Evolutionary conservation across 2,888 invertebrate species (phyloP).

Genomic region (Stramonita haemastoma): DNA sequence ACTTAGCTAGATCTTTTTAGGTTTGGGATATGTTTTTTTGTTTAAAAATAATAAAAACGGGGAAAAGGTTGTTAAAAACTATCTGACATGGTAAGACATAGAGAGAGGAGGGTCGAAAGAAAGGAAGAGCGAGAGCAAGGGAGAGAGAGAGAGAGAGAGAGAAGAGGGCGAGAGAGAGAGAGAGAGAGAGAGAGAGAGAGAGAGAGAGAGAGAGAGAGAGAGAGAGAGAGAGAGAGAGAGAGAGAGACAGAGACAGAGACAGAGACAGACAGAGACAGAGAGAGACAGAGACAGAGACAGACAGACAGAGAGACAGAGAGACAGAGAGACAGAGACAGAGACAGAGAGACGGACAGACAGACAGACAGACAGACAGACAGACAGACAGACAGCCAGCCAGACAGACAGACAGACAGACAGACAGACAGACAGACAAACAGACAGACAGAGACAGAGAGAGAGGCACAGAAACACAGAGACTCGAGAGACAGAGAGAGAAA

Average conservation of each 20-base stretch:
- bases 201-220: not conserved
- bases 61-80: too few relatives aligned
- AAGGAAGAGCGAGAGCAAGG: not conserved
- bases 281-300: constrained; percentile 38
- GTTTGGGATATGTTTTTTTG: too few relatives aligned
- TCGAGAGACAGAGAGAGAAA: not conserved
- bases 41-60: not conserved
- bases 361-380: not conserved
- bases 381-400: too few relatives aligned
- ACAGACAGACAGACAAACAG: not conserved
- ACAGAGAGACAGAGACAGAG: constrained; percentile 31
- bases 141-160: not conserved
- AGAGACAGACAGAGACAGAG: not conserved
- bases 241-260: too few relatives aligned
- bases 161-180: not conserved
- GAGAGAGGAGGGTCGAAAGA: not conserved
- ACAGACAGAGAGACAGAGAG: constrained; percentile 32
- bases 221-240: too few relatives aligned
- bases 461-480: not conserved
- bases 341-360: not conserved
- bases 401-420: too few relatives aligned
- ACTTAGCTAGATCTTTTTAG: too few relatives aligned
- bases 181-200: not conserved
- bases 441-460: not conserved
- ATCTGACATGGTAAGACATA: too few relatives aligned